Evolutionary conservation across 2,888 invertebrate species (phyloP), one percentile per base, ranked within the genome.

Genomic region (Villa cingulata): DNA sequence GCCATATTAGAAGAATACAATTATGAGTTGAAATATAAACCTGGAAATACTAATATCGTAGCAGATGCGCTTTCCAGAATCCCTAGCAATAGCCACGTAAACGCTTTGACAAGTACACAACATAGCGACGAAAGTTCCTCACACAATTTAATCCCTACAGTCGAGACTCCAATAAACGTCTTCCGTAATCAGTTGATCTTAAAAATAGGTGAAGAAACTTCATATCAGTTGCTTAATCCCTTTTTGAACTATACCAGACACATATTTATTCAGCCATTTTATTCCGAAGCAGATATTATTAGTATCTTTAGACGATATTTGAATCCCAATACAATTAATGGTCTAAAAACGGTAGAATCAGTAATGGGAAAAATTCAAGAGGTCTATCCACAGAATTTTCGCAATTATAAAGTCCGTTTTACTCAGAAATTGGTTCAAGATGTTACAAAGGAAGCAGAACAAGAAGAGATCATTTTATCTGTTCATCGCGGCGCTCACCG

Each of bases 181-280:
- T 52, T 52, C 32, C 49, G 51, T 17, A 54, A 52, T 15, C 50
- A 52, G 46, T 38, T 52, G 17, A 41, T 48, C 23, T 2, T 49
- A 6, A 40, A 48, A 19, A 37, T 37, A 40, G 40, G 18, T 23
- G 37, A 45, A 27, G 32, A 46, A 48, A 46, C 41, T 18, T 37
- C 18, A n/a, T 46, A 48, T 27, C 29, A 46, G 37, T 17, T 49
- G 17, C 23, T 37, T 14, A 40, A 43, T n/a, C 43, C 41, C 12
- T 49, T 49, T 14, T 18, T 36, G 4, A 32, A 46, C n/a, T 46
- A 49, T 42, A 41, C n/a, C 10, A 43, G 40, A 43, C 49, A 48
- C 23, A 44, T 44, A 14, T 5, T 42, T 14, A 39, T 19, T 16
- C 45, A 36, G n/a, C 17, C 19, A 32, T 10, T 47, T 7, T 42